These are phyloP conservation scores for Corydoras maculifer DNA, from an alignment of 2,113 vertebrate species.

Conservation along the genomic window DNA sequence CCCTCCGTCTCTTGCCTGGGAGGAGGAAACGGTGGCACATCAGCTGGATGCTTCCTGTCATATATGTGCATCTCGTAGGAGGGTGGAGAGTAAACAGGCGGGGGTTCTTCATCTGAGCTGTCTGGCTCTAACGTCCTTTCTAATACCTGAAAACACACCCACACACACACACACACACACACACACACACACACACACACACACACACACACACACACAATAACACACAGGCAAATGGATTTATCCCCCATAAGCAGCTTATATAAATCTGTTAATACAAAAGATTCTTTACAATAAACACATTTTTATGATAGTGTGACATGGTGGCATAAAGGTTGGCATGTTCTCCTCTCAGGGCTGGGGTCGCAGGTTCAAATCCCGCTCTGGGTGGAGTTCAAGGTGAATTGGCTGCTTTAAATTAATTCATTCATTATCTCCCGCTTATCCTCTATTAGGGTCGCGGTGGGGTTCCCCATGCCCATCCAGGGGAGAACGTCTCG, in stretches of 20 bases:
- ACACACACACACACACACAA: background rate
- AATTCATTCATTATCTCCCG: too few relatives aligned
- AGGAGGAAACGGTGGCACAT: conserved; percentile 70
- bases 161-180: background rate
- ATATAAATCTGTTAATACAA: too few relatives aligned
- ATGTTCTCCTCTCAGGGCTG: too few relatives aligned
- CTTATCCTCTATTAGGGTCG: too few relatives aligned
- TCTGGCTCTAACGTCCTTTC: conserved; percentile 90
- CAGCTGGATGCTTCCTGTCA: conserved; percentile 69
- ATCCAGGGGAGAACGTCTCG: too few relatives aligned
- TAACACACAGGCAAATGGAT: background rate
- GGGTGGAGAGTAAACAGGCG: conserved; percentile 88
- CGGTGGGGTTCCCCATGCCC: too few relatives aligned
- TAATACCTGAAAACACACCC: conserved; percentile 67
- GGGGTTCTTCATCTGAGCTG: conserved; percentile 92
- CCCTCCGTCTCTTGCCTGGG: conserved; percentile 67
- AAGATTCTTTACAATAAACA: too few relatives aligned
- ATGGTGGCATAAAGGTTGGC: too few relatives aligned
- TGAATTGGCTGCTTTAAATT: too few relatives aligned
- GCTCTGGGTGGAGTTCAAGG: too few relatives aligned
- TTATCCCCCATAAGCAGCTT: background rate
- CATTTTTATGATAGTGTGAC: too few relatives aligned
- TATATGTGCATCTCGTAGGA: conserved; percentile 80
- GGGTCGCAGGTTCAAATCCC: too few relatives aligned
- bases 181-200: conserved; percentile 17